phyloP scores from a whole-genome alignment of 2,113 vertebrate species.

The Climacteris rufus region DNA sequence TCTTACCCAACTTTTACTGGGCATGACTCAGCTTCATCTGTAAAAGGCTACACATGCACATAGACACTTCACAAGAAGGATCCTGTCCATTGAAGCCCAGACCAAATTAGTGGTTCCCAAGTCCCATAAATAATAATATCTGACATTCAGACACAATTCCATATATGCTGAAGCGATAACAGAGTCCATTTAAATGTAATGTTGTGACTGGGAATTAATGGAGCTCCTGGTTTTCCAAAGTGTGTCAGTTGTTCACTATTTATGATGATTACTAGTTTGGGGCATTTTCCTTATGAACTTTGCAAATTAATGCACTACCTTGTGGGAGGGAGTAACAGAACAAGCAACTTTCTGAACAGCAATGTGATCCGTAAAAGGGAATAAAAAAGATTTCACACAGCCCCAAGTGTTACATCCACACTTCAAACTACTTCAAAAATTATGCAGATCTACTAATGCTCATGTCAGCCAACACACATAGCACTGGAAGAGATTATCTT shows the following conservation, averaged over 20 bases:
- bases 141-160: neutral
- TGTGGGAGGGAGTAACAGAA: neutral
- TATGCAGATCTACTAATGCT: neutral
- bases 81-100: neutral
- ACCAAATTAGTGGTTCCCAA: neutral
- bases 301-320: neutral
- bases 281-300: neutral
- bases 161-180: neutral
- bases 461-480: neutral
- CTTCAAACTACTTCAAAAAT: constrained; percentile 6
- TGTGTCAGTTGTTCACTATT: neutral
- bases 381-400: neutral
- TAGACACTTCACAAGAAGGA: neutral
- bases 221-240: neutral
- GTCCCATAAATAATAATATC: neutral
- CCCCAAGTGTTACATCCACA: neutral
- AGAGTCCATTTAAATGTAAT: neutral
- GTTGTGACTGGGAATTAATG: neutral
- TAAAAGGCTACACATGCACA: neutral
- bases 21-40: neutral
- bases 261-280: neutral
- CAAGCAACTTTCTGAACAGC: neutral
- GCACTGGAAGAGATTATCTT: constrained; percentile 25
- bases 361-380: neutral
- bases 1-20: neutral